A percentile compares a stretch with the other conserved stretches of the same genome.
These are phyloP conservation scores for Odontocolon sp. DNA, from an alignment of 2,888 invertebrate species.

Conservation along the genomic window DNA sequence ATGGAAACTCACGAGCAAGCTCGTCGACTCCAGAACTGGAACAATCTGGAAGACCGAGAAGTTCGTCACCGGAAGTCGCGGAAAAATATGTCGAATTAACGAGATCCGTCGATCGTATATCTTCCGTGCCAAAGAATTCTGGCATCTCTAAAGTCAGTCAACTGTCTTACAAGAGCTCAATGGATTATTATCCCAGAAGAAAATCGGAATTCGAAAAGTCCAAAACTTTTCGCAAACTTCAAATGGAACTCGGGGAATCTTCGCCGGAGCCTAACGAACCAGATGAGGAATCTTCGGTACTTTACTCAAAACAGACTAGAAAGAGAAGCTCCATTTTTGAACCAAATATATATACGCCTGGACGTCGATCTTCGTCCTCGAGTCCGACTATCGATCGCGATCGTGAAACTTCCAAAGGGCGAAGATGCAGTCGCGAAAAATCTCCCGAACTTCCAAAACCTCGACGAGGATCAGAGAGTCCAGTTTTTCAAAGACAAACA, in stretches of 20 bases:
- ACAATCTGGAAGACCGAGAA: conserved; percentile 22
- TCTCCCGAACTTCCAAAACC: neutral
- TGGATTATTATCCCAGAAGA: conserved; percentile 55
- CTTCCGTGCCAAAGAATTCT: conserved; percentile 14
- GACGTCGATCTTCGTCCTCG: conserved; percentile 32
- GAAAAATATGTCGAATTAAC: conserved; percentile 7
- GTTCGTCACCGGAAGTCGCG: conserved; percentile 24
- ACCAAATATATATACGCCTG: conserved; percentile 17
- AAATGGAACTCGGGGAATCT: conserved; percentile 53
- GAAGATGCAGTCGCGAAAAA: conserved; percentile 11
- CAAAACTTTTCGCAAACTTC: conserved; percentile 56
- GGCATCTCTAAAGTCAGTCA: conserved; percentile 56
- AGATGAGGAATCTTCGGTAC: conserved; percentile 3
- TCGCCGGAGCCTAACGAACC: conserved; percentile 53
- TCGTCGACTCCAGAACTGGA: conserved; percentile 43
- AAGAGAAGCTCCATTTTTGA: conserved; percentile 35
- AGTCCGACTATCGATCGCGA: conserved; percentile 25
- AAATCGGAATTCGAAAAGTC: conserved; percentile 62
- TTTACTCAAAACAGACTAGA: conserved; percentile 2
- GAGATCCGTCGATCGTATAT: neutral
- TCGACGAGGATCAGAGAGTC: conserved; percentile 5
- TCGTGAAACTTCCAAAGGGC: neutral
- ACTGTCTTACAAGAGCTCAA: conserved; percentile 42
- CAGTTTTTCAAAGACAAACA: conserved; percentile 2
- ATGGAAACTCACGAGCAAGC: conserved; percentile 25